A percentile compares a stretch with the other conserved stretches of the same genome.
Conservation (phyloP, 2,888 invertebrate genomes). For the Clostera curtula region DNA sequence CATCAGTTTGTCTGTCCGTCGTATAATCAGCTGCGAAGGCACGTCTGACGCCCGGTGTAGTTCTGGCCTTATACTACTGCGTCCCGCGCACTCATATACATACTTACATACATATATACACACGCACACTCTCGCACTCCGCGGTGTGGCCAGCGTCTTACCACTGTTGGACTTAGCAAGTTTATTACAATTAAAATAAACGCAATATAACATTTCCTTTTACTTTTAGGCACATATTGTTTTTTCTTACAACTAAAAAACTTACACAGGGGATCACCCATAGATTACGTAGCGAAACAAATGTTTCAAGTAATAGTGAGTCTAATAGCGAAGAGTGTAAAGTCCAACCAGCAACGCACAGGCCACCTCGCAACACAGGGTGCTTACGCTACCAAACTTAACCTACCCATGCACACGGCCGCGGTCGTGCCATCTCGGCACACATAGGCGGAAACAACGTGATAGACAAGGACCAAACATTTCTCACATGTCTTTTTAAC, state of each 20-base stretch:
- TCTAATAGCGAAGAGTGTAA: too few species aligned
- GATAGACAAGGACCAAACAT: conserved; percentile 18
- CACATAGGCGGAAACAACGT: conserved; percentile 33
- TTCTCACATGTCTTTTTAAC: conserved; percentile 15
- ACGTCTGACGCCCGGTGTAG: conserved; percentile 55
- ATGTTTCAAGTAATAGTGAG: too few species aligned
- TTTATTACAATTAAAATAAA: not conserved
- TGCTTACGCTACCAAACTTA: conserved; percentile 58
- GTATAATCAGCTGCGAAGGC: conserved; percentile 29
- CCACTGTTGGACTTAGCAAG: conserved; percentile 2
- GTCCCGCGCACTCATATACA: conserved; percentile 39
- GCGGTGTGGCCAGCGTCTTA: conserved; percentile 9
- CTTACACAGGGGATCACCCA: too few species aligned
- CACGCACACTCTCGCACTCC: conserved; percentile 26
- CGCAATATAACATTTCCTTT: not conserved
- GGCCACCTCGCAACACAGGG: conserved; percentile 37
- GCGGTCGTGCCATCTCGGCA: conserved; percentile 23
- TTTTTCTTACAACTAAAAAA: too few species aligned
- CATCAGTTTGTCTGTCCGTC: too few species aligned
- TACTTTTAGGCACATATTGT: not conserved
- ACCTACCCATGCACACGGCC: conserved; percentile 44
- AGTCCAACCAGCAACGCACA: not conserved
- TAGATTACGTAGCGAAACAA: too few species aligned
- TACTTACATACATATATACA: conserved; percentile 36
- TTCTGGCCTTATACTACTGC: conserved; percentile 40